These are phyloP conservation scores for Sitta europaea DNA, from an alignment of 2,113 vertebrate species.

Conservation along the genomic window DNA sequence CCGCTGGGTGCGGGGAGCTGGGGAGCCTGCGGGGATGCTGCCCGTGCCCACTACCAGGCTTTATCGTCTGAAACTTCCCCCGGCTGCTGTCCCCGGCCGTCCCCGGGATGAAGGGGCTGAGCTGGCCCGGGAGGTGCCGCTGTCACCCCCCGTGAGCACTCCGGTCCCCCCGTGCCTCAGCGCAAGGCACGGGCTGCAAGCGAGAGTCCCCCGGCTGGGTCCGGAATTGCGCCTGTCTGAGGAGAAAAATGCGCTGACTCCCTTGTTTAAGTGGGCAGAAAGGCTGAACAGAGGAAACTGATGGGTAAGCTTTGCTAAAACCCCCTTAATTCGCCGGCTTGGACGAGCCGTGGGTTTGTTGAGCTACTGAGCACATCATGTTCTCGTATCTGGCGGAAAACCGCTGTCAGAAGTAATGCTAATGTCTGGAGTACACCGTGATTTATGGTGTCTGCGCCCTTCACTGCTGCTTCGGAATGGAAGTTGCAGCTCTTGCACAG, in stretches of 20 bases:
- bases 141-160: fast-evolving
- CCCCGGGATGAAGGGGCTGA: not conserved
- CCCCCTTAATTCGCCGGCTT: fast-evolving
- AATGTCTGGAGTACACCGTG: not conserved
- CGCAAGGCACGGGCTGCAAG: fast-evolving
- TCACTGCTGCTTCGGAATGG: not conserved
- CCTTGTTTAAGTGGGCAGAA: not conserved
- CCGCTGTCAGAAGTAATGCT: not conserved
- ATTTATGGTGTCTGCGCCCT: not conserved
- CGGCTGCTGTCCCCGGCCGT: not conserved
- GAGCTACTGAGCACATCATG: not conserved
- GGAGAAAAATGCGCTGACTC: fast-evolving
- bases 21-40: too few relatives aligned
- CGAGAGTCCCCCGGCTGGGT: fast-evolving
- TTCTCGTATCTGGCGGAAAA: not conserved
- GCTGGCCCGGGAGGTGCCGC: not conserved
- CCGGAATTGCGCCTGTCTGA: not conserved
- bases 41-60: not conserved
- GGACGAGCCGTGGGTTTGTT: not conserved
- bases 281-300: not conserved
- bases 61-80: fast-evolving
- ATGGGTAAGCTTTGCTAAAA: not conserved
- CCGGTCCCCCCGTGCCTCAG: too few relatives aligned
- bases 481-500: not conserved
- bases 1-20: fast-evolving